Evolutionary conservation across 1,140 invertebrate species (phyloP), one percentile per base, ranked within the genome.

Genomic region (Solen grandis): DNA sequence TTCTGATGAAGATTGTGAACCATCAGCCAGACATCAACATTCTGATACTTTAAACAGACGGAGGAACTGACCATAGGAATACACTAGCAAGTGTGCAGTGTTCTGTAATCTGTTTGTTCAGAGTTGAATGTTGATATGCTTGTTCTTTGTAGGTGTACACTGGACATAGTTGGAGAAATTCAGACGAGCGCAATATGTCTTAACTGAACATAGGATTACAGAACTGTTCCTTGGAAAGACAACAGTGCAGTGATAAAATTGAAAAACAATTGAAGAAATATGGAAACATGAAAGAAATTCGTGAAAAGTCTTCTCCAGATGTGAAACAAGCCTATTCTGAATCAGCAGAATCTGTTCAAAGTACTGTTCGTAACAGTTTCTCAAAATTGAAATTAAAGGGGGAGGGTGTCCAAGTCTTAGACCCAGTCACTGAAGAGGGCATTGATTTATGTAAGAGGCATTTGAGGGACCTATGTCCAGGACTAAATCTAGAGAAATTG

Each of bases 31-130:
- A n/a, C n/a, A n/a, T 35, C 2, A 25, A n/a, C 19, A 35, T 77
- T n/a, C 36, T 62, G 16, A 35, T 50, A 77, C n/a, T n/a, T n/a
- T n/a, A n/a, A n/a, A n/a, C n/a, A n/a, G n/a, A n/a, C n/a, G n/a
- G n/a, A n/a, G n/a, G n/a, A n/a, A n/a, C 82, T 38, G 84, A 84
- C 50, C 78, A 85, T n/a, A 69, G 69, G 14, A 63, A 63, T 25
- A 85, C 76, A 16, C 57, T 68, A 5, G 73, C 19, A n/a, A 52
- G 38, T 33, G 74, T 78, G 29, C 19, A 72, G 55, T 72, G 63
- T 59, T 35, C 74, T 41, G 16, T 10, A 35, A 68, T 70, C 19
- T 54, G 16, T 36, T 16, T 83, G 1, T 83, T 81, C 33, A 76
- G 60, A 38, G 41, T n/a, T n/a, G n/a, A n/a, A n/a, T 73, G 16